Evolutionary conservation across 2,113 vertebrate genomes (phyloP).

Genomic region (Orientallactaga bullata): DNA sequence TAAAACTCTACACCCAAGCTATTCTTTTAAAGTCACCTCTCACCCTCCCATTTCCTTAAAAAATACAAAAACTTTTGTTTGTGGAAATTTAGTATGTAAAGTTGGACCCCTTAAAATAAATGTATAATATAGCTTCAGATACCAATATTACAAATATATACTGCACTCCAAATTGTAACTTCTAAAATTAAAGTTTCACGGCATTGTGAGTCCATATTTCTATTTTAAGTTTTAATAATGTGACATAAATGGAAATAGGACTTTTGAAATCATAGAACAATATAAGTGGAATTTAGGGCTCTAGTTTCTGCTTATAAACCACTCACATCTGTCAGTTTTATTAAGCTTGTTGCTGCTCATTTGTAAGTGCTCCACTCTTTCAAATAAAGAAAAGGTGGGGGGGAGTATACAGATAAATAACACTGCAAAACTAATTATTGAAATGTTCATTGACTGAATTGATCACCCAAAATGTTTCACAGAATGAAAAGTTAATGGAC

Average conservation of each 20-base stretch:
- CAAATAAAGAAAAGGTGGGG: conserved; percentile 60
- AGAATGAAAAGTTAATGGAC: conserved; percentile 72
- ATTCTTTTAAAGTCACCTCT: too few species aligned
- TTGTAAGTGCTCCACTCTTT: conserved; percentile 44
- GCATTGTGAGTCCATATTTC: conserved; percentile 33
- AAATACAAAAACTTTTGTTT: conserved; percentile 16
- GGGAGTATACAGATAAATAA: conserved; percentile 68
- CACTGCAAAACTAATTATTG: conserved; percentile 75
- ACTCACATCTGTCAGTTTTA: conserved; percentile 59
- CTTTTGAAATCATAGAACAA: neutral
- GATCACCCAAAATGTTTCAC: conserved; percentile 55
- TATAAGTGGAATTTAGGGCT: conserved; percentile 50
- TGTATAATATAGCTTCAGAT: neutral
- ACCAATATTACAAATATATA: neutral
- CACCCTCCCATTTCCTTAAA: neutral
- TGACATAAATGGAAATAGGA: conserved; percentile 61
- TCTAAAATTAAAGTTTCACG: conserved; percentile 43
- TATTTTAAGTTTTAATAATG: conserved; percentile 55
- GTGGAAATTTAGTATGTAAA: neutral
- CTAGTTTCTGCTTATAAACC: conserved; percentile 38
- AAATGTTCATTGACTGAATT: conserved; percentile 66
- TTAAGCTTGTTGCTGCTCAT: conserved; percentile 64
- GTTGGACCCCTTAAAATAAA: conserved; percentile 1
- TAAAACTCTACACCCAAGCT: too few species aligned
- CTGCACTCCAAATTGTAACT: neutral